phyloP scores from a whole-genome alignment of 2,797 vertebrate species.

The Intellagama lesueurii region DNA sequence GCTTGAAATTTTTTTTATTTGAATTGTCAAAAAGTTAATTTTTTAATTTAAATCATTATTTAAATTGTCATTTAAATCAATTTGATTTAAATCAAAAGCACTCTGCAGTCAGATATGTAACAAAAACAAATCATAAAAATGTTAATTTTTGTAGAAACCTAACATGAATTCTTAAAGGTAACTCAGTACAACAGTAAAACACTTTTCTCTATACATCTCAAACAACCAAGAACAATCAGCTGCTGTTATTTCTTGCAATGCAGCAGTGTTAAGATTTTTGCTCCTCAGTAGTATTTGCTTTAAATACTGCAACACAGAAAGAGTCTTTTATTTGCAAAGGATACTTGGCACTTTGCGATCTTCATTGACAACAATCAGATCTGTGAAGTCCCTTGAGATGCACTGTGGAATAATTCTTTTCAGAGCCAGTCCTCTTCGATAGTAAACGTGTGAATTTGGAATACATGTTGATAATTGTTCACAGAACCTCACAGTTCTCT shows the following conservation, averaged over 20 bases:
- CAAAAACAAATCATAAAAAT: neutral
- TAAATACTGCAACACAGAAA: neutral
- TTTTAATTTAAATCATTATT: too few relatives aligned
- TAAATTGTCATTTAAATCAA: too few relatives aligned
- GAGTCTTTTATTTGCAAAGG: conserved; percentile 73
- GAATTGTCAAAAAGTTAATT: too few relatives aligned
- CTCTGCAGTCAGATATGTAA: neutral
- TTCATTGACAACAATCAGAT: conserved; percentile 95
- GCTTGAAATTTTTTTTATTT: too few relatives aligned
- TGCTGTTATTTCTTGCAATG: neutral
- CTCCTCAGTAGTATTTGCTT: neutral
- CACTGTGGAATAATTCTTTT: conserved; percentile 97
- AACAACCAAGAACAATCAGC: neutral
- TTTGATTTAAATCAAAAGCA: too few relatives aligned
- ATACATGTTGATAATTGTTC: conserved; percentile 90
- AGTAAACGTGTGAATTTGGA: conserved; percentile 94
- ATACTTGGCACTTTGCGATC: conserved; percentile 96
- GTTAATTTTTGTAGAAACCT: neutral
- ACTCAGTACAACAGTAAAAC: neutral
- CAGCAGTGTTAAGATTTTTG: neutral
- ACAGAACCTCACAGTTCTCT: conserved; percentile 95
- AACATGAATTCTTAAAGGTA: neutral
- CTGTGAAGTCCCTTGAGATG: conserved; percentile 90
- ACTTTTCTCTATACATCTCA: neutral
- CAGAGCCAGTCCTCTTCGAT: conserved; percentile 94